Evolutionary conservation across 1,140 invertebrate genomes (phyloP).

Genomic region (Euura lappo): DNA sequence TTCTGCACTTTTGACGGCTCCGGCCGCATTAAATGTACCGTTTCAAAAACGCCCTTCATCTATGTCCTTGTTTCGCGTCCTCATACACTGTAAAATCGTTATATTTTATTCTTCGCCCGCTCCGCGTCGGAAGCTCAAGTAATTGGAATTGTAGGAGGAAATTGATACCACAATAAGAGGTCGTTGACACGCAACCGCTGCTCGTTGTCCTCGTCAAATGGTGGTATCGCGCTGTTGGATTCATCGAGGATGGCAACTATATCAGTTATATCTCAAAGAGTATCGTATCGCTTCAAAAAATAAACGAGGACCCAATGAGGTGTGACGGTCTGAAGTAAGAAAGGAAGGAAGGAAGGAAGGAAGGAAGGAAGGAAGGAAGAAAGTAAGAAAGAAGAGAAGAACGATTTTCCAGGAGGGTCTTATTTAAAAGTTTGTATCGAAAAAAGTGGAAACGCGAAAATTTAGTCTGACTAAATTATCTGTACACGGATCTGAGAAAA

Average conservation of each 20-base stretch:
- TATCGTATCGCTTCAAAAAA: conserved; percentile 32
- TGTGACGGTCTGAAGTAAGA: background rate
- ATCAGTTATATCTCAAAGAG: conserved; percentile 9
- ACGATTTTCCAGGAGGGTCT: conserved; percentile 52
- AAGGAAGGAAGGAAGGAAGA: conserved; percentile 20
- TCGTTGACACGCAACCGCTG: conserved; percentile 43
- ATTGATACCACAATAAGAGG: conserved; percentile 47
- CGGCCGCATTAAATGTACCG: too few relatives aligned
- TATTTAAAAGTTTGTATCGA: conserved; percentile 58
- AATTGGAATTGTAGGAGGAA: conserved; percentile 39
- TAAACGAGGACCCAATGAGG: conserved; percentile 20
- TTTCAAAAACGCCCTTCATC: too few relatives aligned
- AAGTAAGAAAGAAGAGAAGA: conserved; percentile 37
- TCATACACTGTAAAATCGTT: background rate
- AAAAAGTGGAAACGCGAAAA: conserved; percentile 26
- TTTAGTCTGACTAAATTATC: conserved; percentile 4
- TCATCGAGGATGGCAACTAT: background rate
- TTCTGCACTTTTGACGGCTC: too few relatives aligned
- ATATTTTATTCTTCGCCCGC: conserved; percentile 23
- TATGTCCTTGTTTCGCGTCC: too few relatives aligned
- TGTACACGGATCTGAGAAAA: background rate
- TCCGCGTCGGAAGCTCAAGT: conserved; percentile 19
- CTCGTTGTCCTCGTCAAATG: conserved; percentile 11
- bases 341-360: too few relatives aligned
- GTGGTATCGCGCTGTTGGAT: background rate